A percentile compares a stretch with the other conserved stretches of the same genome.
Conservation (phyloP, 2,113 vertebrate species). For the Cebidichthys violaceus region DNA sequence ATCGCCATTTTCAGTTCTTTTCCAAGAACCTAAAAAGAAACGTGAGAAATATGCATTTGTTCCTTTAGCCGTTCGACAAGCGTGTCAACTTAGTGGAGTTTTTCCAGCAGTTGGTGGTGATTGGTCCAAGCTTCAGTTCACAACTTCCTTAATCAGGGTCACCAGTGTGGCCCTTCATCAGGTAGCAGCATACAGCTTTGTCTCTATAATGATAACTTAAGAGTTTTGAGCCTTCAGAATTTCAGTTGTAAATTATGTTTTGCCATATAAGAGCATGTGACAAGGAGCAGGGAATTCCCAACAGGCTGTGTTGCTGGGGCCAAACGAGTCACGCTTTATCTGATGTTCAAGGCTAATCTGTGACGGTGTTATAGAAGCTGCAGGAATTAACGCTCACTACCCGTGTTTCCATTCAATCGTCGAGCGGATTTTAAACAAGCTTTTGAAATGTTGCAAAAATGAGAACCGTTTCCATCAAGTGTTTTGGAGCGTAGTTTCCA, state of each 20-base stretch:
- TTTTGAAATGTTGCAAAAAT: no score
- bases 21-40: conserved; percentile 26
- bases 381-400: no score
- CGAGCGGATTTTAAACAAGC: no score
- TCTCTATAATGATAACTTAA: no score
- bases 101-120: conserved; percentile 1
- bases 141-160: background rate
- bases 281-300: conserved; percentile 21
- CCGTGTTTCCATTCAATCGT: no score
- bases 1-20: background rate
- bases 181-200: background rate
- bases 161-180: background rate
- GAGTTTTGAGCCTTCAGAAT: background rate
- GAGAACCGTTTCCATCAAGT: no score
- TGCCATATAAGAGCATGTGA: background rate
- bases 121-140: background rate
- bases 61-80: background rate
- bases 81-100: background rate
- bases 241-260: background rate
- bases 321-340: background rate
- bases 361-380: background rate
- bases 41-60: background rate
- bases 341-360: background rate
- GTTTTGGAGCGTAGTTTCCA: no score
- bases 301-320: background rate